Evolutionary conservation across 2,888 invertebrate species (phyloP), one percentile per base, ranked within the genome.

Genomic region (Papilio demoleus): DNA sequence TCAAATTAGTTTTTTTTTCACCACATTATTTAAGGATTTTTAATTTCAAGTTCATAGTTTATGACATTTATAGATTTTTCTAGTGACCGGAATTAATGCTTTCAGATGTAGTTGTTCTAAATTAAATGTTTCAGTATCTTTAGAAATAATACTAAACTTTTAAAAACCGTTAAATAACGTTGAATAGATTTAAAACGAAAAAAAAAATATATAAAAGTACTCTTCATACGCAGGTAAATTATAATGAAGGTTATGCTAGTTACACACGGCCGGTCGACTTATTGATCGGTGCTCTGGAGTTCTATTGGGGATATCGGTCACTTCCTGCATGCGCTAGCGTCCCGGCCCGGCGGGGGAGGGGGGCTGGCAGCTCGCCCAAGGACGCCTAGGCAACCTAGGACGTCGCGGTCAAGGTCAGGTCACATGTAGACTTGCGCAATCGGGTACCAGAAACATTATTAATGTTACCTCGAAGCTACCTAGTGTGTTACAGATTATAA

Each of bases 331-430:
- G 71, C 70, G 77, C 45, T 34, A 45, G 61, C 73, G 75, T 76
- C 76, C 77, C 79, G 71, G 65, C 64, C 63, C 36, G 68, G 60
- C 53, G 61, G 67, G 70, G 71, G 68, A 73, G 72, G 71, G 75
- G 70, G 76, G 72, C 77, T 90, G 89, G 91, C 89, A 84, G 69
- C 40, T 45, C 73, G 88, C 89, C 90, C 91, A 87, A 88, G 90
- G 90, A 86, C 88, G 76, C 77, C 83, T 86, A 88, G 87, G 82
- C 79, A 82, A 77, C 87, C 89, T 88, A 88, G 87, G 84, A 85
- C 73, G 70, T 53, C 68, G 65, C 83, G 88, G 90, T 88, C 90
- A 89, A 80, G 88, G 92, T 80, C 82, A 81, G 80, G 78, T 79
- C 81, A 64, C 63, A 64, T 65, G 70, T 71, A 62, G 59, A 42